A percentile compares a stretch with the other conserved stretches of the same genome.
phyloP scores from a whole-genome alignment of 2,113 vertebrate genomes.

The Elanoides forficatus region DNA sequence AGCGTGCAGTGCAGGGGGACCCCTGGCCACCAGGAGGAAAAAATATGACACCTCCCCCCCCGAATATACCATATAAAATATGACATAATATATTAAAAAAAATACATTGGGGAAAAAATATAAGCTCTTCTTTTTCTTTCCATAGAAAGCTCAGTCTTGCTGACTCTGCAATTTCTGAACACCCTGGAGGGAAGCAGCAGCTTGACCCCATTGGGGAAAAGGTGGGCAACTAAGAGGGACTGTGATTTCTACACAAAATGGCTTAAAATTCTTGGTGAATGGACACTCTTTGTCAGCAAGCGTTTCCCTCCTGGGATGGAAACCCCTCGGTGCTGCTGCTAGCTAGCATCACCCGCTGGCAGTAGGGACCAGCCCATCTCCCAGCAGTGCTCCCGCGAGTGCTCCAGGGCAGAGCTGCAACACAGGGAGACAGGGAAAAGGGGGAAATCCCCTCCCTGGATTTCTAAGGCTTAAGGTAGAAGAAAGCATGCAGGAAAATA shows the following conservation, averaged over 20 bases:
- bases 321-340: background rate
- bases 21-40: background rate
- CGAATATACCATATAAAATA: background rate
- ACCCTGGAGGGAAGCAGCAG: background rate
- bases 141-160: background rate
- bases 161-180: background rate
- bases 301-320: background rate
- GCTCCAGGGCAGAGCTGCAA: background rate
- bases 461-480: background rate
- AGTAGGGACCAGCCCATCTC: background rate
- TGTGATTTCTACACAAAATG: background rate
- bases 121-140: background rate
- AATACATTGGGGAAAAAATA: background rate
- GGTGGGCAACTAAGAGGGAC: background rate
- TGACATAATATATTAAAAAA: background rate
- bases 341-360: background rate
- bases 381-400: accelerated
- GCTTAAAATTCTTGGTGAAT: background rate
- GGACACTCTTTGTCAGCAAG: background rate
- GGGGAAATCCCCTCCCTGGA: background rate
- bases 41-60: accelerated
- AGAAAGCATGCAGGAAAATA: background rate
- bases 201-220: background rate
- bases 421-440: background rate
- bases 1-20: background rate